phyloP scores from a whole-genome alignment of 2,888 invertebrate genomes.

The Disparrhopalites patrizii region DNA sequence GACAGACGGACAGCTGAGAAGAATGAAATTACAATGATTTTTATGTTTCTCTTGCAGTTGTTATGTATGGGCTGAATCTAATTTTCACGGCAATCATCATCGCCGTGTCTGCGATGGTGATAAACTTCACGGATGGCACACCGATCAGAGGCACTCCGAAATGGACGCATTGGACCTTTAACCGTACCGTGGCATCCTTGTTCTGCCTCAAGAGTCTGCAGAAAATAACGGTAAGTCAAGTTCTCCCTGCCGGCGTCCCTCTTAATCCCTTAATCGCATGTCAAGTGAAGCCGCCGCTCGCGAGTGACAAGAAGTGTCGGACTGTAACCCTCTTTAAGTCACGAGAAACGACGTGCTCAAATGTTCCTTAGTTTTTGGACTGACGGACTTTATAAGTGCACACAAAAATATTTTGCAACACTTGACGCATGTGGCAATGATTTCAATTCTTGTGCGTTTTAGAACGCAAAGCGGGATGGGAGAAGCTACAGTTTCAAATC shows the following conservation, averaged over 20 bases:
- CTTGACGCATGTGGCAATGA: not conserved
- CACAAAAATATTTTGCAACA: no score
- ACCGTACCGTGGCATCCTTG: slow-evolving; percentile 15
- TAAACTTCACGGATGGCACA: slow-evolving; percentile 24
- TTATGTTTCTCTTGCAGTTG: slow-evolving; percentile 9
- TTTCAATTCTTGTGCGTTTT: not conserved
- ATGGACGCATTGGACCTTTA: slow-evolving; percentile 23
- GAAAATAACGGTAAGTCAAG: slow-evolving; percentile 16
- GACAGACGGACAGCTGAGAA: no score
- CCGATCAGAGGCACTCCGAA: slow-evolving; percentile 8
- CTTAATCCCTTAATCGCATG: no score
- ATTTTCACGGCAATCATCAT: slow-evolving; percentile 21
- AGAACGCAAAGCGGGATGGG: slow-evolving; percentile 27
- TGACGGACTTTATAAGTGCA: no score
- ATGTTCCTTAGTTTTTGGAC: no score
- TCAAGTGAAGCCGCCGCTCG: no score
- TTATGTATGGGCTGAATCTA: slow-evolving; percentile 20
- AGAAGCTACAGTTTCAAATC: slow-evolving; percentile 26
- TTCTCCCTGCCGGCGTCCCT: no score
- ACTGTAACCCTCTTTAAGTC: no score
- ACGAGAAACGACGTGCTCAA: no score
- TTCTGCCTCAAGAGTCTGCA: slow-evolving; percentile 14
- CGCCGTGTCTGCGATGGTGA: slow-evolving; percentile 16
- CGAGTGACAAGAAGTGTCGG: no score
- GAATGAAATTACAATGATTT: no score